These are phyloP conservation scores for Patella depressa DNA, from an alignment of 2,888 invertebrate genomes.

Conservation along the genomic window DNA sequence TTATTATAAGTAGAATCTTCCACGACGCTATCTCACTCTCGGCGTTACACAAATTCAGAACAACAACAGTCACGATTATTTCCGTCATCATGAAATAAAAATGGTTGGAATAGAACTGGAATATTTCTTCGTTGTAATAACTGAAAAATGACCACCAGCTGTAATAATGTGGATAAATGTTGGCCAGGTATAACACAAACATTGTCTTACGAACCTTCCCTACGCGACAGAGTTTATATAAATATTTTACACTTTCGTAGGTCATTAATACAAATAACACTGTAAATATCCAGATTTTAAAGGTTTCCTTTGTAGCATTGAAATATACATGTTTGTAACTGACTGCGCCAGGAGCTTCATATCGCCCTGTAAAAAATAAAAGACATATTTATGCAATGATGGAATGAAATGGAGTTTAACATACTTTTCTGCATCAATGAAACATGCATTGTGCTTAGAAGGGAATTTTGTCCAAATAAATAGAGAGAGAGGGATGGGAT, in stretches of 20 bases:
- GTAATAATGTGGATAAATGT: conserved; percentile 69
- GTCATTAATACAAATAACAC: conserved; percentile 59
- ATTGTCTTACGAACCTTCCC: conserved; percentile 51
- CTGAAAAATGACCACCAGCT: conserved; percentile 70
- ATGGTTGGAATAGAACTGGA: conserved; percentile 64
- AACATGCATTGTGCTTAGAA: too few species aligned
- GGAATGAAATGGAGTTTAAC: too few species aligned
- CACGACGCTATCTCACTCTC: conserved; percentile 57
- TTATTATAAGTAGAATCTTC: conserved; percentile 64
- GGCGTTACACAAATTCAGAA: conserved; percentile 61
- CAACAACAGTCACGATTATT: conserved; percentile 60
- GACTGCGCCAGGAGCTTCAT: conserved; percentile 65
- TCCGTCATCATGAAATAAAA: conserved; percentile 69
- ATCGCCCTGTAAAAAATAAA: conserved; percentile 53
- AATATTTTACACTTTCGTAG: conserved; percentile 65
- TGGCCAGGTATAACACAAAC: conserved; percentile 61
- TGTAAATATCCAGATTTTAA: conserved; percentile 65
- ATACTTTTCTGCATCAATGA: too few species aligned
- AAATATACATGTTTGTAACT: conserved; percentile 69
- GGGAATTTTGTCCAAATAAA: too few species aligned
- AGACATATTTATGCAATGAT: background rate
- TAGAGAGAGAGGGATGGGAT: too few species aligned
- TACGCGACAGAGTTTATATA: conserved; percentile 52
- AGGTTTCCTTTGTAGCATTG: conserved; percentile 63
- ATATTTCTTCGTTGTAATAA: conserved; percentile 69